Base-by-base conservation (phyloP, 1,140 invertebrate genomes). In the Pseudomyrmex cubaensis region DNA sequence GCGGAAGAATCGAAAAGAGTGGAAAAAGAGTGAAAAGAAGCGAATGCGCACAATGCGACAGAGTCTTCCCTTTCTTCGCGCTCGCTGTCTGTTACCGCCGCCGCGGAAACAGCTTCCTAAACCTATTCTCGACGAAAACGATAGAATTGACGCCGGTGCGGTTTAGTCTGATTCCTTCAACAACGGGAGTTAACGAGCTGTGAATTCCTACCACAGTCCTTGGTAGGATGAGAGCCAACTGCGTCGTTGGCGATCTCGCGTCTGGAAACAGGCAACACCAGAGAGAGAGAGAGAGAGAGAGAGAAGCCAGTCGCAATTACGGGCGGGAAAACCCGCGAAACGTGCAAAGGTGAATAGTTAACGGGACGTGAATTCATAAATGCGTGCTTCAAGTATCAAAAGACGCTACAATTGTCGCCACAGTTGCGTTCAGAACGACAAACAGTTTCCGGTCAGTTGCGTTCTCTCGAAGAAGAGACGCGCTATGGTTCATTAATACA, bases 181-280 rank as follows among this genome's bases (percentile, higher is more conserved):
- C 76, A 72, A 66, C 44, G 46, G 48, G 76, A 80, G 76, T 80
- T 80, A 80, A 80, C 76, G 76, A 80, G 76, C 76, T 80, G 76
- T 80, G 76, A 80, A 80, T 80, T 50, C 46, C 35, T 35, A 69
- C n/a, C 76, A 48, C 76, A n/a, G 73, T 76, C 17, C 48, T 44
- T 17, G 7, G 17, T 44, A 12, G 44, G 59, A 44, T 61, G 66
- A 80, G 62, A 17, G 66, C 66, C 70, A 72, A 78, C 64, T 52
- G 66, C 46, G 69, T 56, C 69, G 52, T 72, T 35, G 44, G 54
- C 22, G 54, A 80, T 80, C 76, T 80, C 76, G 64, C 66, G 54
- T 80, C 54, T 59, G 12, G 66, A 52, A 35, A 72, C 66, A 72
- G 66, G 56, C 76, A 70, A 70, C 76, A 59, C 5, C 5, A 35